A percentile compares a stretch with the other conserved stretches of the same genome.
Conservation (phyloP, 1,140 invertebrate species). For the Drosophila nebulosa region DNA sequence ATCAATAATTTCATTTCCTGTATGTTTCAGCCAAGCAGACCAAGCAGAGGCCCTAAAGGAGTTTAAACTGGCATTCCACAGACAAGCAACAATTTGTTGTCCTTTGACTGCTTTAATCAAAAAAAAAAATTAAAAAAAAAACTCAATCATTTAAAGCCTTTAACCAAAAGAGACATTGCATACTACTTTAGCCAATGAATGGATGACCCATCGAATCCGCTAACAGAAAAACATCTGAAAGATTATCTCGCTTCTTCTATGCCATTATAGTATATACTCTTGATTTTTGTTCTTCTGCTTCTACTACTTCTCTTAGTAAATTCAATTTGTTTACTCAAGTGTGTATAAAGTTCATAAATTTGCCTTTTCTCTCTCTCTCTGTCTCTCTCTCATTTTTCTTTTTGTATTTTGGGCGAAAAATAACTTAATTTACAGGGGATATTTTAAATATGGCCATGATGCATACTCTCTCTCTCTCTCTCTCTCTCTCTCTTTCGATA, state of each 20-base stretch:
- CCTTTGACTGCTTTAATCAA: not conserved
- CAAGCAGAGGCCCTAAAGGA: not conserved
- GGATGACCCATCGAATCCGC: too few species aligned
- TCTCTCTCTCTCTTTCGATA: too few species aligned
- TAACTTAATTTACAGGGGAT: conserved; percentile 41
- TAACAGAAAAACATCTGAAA: too few species aligned
- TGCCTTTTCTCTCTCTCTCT: not conserved
- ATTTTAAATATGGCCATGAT: conserved; percentile 31
- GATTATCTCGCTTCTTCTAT: too few species aligned
- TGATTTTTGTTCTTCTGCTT: not conserved
- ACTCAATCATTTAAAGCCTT: not conserved
- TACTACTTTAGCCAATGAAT: too few species aligned
- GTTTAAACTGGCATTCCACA: not conserved
- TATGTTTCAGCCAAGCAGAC: not conserved
- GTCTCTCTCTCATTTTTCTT: not conserved
- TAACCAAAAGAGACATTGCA: too few species aligned
- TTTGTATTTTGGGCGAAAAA: conserved; percentile 16
- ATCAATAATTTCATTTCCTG: conserved; percentile 60
- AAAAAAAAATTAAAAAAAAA: too few species aligned
- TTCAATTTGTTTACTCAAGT: not conserved
- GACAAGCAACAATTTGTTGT: not conserved
- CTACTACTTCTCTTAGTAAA: not conserved
- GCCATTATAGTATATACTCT: too few species aligned
- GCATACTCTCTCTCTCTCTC: too few species aligned
- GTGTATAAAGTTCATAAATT: conserved; percentile 12